Evolutionary conservation across 2,113 vertebrate genomes (phyloP), one percentile per base, ranked within the genome.

Genomic region (Eupsittula cactorum): DNA sequence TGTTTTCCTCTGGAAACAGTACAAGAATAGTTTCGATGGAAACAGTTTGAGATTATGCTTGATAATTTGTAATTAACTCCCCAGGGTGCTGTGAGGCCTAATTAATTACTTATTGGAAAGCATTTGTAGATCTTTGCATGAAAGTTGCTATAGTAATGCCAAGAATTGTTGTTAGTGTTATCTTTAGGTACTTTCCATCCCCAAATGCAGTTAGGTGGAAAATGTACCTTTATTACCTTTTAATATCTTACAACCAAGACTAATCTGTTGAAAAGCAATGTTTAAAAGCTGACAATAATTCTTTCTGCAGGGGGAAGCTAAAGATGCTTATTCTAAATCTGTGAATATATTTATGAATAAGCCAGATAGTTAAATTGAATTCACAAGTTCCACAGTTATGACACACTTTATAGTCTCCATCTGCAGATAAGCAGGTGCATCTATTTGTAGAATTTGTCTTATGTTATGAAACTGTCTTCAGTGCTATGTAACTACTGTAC

Each of bases 61-160:
- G 63, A 64, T 95, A 94, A 94, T 91, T 96, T 97, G 95, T 97
- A 96, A 97, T 97, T 96, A 96, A 96, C 88, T 97, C 95, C 92
- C 91, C 81, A 94, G 92, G 90, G 95, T 91, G 52, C 82, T 95
- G 81, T 87, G 88, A 96, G 78, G 60, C 86, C 89, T 96, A 97
- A 92, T 97, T 96, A 96, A 97, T 97, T 96, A 97, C 96, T 93
- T 86, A 90, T 83, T 95, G 88, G 92, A 92, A 97, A 92, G 46
- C 74, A 81, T 71, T 95, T 96, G 90, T 92, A 96, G 77, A 95
- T 96, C 87, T 85, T 95, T 93, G 93, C 87, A 95, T 88, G 93
- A 95, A 96, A 73, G 29, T 49, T 88, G 78, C 60, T 85, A n/a
- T 69, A 91, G 86, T 60, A 89, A 93, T 94, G 92, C 92, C 87